Percentiles rank a stretch among this genome's conserved stretches.
Conservation (phyloP, 2,888 invertebrate genomes). For the Liopterus haemorrhoidalis region DNA sequence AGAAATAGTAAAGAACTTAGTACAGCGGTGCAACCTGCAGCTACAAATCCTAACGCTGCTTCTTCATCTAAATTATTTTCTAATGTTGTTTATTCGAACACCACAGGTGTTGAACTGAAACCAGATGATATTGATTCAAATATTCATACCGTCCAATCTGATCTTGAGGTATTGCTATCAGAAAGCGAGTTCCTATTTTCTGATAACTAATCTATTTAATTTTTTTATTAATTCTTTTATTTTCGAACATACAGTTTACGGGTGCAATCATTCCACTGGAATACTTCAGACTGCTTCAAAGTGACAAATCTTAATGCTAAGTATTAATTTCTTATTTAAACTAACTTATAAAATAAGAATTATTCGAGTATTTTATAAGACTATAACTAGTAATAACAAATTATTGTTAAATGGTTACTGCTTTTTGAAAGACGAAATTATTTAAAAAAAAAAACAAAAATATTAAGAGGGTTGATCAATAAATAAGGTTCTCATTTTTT, state of each 20-base stretch:
- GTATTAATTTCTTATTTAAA: too few relatives aligned
- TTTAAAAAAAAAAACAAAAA: too few relatives aligned
- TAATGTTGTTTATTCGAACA: slow-evolving; percentile 10
- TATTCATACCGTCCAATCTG: slow-evolving; percentile 56
- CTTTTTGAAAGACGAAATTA: too few relatives aligned
- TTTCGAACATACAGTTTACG: slow-evolving; percentile 8
- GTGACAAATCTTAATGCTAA: too few relatives aligned
- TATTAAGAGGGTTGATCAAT: too few relatives aligned
- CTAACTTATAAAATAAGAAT: too few relatives aligned
- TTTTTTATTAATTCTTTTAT: slow-evolving; percentile 22
- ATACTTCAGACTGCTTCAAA: too few relatives aligned
- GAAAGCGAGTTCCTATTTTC: slow-evolving; percentile 54
- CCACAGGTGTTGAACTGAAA: slow-evolving; percentile 1
- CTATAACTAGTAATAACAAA: too few relatives aligned
- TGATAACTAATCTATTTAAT: slow-evolving; percentile 44
- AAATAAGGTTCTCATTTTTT: too few relatives aligned
- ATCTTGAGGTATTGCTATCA: slow-evolving; percentile 55
- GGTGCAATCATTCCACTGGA: slow-evolving; percentile 8
- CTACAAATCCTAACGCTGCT: slow-evolving; percentile 32
- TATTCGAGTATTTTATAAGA: too few relatives aligned
- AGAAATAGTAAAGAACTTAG: slow-evolving; percentile 26
- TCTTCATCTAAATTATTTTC: slow-evolving; percentile 30
- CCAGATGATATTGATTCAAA: slow-evolving; percentile 50
- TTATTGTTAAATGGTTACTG: too few relatives aligned
- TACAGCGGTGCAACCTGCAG: slow-evolving; percentile 37